Evolutionary conservation across 1,140 invertebrate species (phyloP).

Genomic region (Andricus grossulariae): DNA sequence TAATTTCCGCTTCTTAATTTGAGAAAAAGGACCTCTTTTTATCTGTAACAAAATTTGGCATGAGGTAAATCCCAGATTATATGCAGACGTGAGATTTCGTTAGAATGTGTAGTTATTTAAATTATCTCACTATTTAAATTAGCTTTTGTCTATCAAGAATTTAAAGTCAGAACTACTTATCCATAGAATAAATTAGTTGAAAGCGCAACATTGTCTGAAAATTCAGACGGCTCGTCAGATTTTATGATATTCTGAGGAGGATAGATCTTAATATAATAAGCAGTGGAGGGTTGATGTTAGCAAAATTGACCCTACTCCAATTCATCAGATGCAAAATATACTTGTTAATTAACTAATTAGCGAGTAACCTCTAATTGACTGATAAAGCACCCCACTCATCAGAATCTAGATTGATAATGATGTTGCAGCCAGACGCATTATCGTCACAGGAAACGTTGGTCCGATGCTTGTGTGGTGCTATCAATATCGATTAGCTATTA

Average conservation of each 20-base stretch:
- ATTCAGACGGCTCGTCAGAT: too few species aligned
- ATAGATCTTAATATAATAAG: constrained; percentile 35
- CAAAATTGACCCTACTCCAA: constrained; percentile 32
- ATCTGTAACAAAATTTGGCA: too few species aligned
- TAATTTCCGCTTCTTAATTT: constrained; percentile 14
- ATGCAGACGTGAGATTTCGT: too few species aligned
- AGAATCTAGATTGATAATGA: constrained; percentile 61
- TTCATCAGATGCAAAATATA: constrained; percentile 56
- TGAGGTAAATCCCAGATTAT: too few species aligned
- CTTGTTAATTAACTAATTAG: constrained; percentile 66
- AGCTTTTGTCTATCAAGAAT: too few species aligned
- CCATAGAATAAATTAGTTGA: too few species aligned
- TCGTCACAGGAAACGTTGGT: constrained; percentile 43
- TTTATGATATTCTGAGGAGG: constrained; percentile 34
- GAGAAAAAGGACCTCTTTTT: neutral
- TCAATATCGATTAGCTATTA: constrained; percentile 47
- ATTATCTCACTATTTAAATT: too few species aligned
- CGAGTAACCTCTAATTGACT: constrained; percentile 61
- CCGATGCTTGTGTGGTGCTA: constrained; percentile 36
- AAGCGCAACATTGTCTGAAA: too few species aligned
- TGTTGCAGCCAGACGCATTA: constrained; percentile 52
- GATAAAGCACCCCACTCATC: constrained; percentile 64
- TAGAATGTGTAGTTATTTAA: too few species aligned
- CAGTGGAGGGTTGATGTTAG: constrained; percentile 20
- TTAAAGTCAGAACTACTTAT: too few species aligned